Conservation (phyloP, 2,797 vertebrate species). For the Thunnus albacares region DNA sequence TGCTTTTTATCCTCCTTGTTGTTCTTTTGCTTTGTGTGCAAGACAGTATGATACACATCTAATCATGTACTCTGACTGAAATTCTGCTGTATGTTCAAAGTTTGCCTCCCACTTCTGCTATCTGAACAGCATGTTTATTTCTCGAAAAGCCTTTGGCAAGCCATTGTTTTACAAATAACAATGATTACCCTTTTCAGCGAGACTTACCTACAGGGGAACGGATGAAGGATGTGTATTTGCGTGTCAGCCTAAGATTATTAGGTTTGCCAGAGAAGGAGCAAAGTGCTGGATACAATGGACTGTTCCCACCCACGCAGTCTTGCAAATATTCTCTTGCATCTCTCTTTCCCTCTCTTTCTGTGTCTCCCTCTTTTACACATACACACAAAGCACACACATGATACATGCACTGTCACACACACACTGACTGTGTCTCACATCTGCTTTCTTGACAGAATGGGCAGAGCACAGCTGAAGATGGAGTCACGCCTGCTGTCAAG, state of each 20-base stretch:
- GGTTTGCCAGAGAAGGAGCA: slow-evolving; percentile 62
- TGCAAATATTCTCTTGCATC: slow-evolving; percentile 56
- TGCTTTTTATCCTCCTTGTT: not conserved
- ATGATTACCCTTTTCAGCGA: slow-evolving; percentile 57
- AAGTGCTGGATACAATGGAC: slow-evolving; percentile 68
- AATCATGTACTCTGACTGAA: slow-evolving; percentile 14
- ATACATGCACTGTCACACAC: slow-evolving; percentile 32
- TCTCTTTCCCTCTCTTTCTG: slow-evolving; percentile 17
- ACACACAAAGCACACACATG: slow-evolving; percentile 19
- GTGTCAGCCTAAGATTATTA: slow-evolving; percentile 71
- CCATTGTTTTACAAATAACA: slow-evolving; percentile 65
- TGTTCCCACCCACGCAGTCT: slow-evolving; percentile 72
- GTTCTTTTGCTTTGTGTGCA: not conserved
- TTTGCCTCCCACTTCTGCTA: slow-evolving; percentile 6
- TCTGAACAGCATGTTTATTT: slow-evolving; percentile 31
- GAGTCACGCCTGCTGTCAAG: slow-evolving; percentile 82
- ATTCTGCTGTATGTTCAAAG: slow-evolving; percentile 11
- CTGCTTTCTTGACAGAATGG: slow-evolving; percentile 90
- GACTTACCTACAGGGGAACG: slow-evolving; percentile 39
- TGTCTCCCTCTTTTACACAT: slow-evolving; percentile 2
- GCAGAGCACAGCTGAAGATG: slow-evolving; percentile 88
- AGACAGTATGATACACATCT: not conserved
- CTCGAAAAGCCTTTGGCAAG: slow-evolving; percentile 9
- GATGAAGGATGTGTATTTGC: slow-evolving; percentile 52
- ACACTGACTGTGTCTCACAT: slow-evolving; percentile 61